These are phyloP conservation scores for Cirrhinus molitorella DNA, from an alignment of 2,797 vertebrate species.

Conservation along the genomic window DNA sequence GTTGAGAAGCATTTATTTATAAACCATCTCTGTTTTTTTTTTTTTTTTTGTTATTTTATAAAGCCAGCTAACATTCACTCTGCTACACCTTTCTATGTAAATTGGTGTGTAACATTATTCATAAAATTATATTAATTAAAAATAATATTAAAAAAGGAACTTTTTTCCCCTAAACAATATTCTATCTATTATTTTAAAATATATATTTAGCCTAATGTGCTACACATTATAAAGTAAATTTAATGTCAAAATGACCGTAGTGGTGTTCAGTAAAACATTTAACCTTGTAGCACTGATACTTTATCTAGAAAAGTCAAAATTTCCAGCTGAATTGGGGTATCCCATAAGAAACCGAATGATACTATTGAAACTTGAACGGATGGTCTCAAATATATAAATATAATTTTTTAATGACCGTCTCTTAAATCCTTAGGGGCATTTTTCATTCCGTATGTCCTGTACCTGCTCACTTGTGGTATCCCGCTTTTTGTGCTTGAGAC, in stretches of 20 bases:
- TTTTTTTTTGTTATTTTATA: neutral
- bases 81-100: neutral
- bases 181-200: neutral
- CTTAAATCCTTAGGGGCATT: constrained; percentile 71
- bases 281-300: neutral
- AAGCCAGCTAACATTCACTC: neutral
- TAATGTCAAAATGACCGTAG: neutral
- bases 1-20: constrained; percentile 3
- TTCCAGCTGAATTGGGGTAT: neutral
- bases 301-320: neutral
- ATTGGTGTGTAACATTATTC: neutral
- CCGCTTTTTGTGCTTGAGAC: constrained; percentile 78
- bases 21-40: neutral
- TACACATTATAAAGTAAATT: neutral
- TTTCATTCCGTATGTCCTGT: constrained; percentile 75
- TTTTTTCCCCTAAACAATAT: neutral
- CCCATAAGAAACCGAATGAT: neutral
- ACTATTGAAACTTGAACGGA: no score
- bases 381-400: neutral
- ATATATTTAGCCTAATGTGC: neutral
- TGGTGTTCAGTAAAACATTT: neutral
- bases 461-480: constrained; percentile 74
- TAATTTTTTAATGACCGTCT: neutral
- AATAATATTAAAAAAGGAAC: no score
- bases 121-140: no score